Evolutionary conservation across 64 coral and sea anemone genomes (phyloP).

Genomic region (Trachythela sp.): DNA sequence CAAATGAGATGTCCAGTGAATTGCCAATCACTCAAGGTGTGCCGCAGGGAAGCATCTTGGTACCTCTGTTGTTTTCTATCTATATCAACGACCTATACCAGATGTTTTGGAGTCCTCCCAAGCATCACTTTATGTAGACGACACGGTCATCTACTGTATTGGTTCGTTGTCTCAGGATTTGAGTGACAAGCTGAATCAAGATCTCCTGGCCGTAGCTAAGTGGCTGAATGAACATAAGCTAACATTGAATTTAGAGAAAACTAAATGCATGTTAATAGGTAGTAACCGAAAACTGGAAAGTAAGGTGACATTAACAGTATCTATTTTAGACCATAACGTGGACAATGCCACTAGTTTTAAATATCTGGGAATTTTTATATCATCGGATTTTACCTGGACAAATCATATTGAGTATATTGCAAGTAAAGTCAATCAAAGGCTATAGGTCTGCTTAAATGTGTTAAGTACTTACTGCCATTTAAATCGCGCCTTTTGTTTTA

Average conservation of each 20-base stretch:
- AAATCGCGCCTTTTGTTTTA: background rate
- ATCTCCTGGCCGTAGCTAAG: background rate
- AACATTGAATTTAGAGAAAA: background rate
- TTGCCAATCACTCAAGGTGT: no score
- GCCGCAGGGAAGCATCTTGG: no score
- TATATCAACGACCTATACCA: background rate
- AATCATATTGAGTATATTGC: background rate
- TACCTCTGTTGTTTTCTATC: background rate
- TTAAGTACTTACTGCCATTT: conserved; percentile 43
- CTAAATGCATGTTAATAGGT: no score
- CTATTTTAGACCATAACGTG: conserved; percentile 28
- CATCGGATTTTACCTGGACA: background rate
- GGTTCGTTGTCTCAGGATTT: background rate
- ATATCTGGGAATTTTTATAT: conserved; percentile 8
- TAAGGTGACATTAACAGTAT: conserved; percentile 29
- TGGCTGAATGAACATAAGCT: background rate
- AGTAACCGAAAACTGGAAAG: background rate
- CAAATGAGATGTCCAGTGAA: no score
- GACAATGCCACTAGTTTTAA: conserved; percentile 15
- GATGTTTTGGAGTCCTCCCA: background rate
- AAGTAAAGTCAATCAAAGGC: conserved; percentile 22
- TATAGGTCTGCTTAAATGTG: conserved; percentile 3
- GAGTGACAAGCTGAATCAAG: background rate
- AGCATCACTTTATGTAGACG: background rate
- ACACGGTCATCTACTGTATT: background rate